Percentiles rank a stretch among this genome's conserved stretches.
Evolutionary conservation across 2,797 vertebrate genomes (phyloP).

Genomic region (Hydrolagus colliei): DNA sequence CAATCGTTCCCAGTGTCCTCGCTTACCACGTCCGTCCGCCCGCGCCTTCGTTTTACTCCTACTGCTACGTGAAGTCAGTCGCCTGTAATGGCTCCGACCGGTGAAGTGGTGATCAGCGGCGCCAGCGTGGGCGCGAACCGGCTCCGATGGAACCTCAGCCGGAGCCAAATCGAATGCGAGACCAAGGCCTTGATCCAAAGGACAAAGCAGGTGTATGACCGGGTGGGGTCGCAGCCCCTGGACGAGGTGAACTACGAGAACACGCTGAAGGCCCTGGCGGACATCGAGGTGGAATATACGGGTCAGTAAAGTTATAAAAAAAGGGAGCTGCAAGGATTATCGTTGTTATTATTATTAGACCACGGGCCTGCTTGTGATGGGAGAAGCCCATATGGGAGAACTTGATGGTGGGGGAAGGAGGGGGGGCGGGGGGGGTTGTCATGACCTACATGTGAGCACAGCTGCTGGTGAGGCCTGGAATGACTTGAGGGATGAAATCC

Average conservation of each 20-base stretch:
- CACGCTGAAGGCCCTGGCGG: slow-evolving; percentile 76
- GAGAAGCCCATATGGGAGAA: slow-evolving; percentile 30
- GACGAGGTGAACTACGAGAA: slow-evolving; percentile 68
- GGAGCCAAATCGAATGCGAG: slow-evolving; percentile 64
- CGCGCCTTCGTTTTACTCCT: neutral
- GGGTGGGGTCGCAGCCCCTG: slow-evolving; percentile 63
- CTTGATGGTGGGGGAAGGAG: slow-evolving; percentile 3
- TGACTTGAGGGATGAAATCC: no score
- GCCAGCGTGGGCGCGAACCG: slow-evolving; percentile 49
- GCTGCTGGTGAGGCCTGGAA: neutral
- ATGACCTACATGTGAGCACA: neutral
- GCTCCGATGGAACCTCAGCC: slow-evolving; percentile 77
- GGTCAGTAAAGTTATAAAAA: slow-evolving; percentile 49
- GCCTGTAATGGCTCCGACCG: slow-evolving; percentile 42
- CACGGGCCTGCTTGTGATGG: neutral
- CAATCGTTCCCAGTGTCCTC: slow-evolving; percentile 32
- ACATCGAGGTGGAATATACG: slow-evolving; percentile 84
- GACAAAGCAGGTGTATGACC: slow-evolving; percentile 80
- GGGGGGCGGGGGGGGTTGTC: slow-evolving; percentile 4
- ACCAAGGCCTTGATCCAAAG: slow-evolving; percentile 63
- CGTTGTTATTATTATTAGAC: no score
- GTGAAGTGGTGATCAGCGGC: slow-evolving; percentile 59
- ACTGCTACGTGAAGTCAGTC: neutral
- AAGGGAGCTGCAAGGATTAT: neutral
- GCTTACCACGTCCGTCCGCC: slow-evolving; percentile 18